Percentiles rank a stretch among this genome's conserved stretches.
Evolutionary conservation across 2,113 vertebrate species (phyloP).

Genomic region (Atherinomorus stipes): DNA sequence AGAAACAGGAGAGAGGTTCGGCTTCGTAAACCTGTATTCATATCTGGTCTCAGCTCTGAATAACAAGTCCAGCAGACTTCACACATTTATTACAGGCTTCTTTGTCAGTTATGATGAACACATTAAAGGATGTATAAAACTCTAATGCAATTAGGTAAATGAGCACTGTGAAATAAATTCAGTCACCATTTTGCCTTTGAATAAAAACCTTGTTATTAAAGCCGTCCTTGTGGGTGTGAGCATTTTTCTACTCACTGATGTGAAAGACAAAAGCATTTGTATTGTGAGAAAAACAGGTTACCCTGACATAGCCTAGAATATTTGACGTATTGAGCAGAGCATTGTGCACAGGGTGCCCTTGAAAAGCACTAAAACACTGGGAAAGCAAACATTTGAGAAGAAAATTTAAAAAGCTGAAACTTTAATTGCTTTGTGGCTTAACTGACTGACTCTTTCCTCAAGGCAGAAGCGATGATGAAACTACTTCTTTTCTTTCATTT

Average conservation of each 20-base stretch:
- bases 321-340: not conserved
- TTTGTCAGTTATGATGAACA: not conserved
- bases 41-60: too few relatives aligned
- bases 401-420: not conserved
- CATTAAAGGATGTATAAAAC: not conserved
- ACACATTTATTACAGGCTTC: too few relatives aligned
- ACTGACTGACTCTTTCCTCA: not conserved
- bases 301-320: too few relatives aligned
- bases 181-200: not conserved
- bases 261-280: not conserved
- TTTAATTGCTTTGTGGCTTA: not conserved
- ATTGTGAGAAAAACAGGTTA: not conserved
- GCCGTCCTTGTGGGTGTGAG: not conserved
- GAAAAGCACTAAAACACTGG: constrained; percentile 14
- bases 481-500: not conserved
- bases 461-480: not conserved
- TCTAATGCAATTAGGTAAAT: not conserved
- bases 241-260: not conserved
- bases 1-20: too few relatives aligned
- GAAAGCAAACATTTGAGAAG: not conserved
- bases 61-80: too few relatives aligned
- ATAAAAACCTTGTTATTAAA: not conserved
- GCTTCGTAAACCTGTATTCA: too few relatives aligned
- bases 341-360: constrained; percentile 4
- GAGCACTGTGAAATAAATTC: not conserved